A percentile compares a stretch with the other conserved stretches of the same genome.
phyloP scores from a whole-genome alignment of 1,140 invertebrate genomes.

The Aethina tumida region DNA sequence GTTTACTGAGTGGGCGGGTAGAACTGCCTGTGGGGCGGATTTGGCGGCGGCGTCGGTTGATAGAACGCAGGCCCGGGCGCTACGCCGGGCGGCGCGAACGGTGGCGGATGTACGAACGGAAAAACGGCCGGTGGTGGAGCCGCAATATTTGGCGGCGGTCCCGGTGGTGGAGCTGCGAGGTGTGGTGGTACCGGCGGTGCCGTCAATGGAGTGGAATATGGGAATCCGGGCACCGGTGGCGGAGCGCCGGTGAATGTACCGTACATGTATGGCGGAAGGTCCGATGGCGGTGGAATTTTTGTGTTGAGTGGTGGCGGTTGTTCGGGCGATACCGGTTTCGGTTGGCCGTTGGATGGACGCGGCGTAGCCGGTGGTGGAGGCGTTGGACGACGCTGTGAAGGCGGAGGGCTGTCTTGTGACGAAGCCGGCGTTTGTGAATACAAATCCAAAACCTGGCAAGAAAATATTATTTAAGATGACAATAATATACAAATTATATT shows the following conservation, averaged over 20 bases:
- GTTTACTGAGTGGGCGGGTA: no score
- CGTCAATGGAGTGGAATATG: slow-evolving; percentile 11
- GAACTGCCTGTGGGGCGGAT: slow-evolving; percentile 31
- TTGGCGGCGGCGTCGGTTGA: slow-evolving; percentile 28
- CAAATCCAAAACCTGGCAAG: slow-evolving; percentile 64
- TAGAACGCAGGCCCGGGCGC: slow-evolving; percentile 36
- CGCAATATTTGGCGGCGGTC: slow-evolving; percentile 32
- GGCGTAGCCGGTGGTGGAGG: slow-evolving; percentile 16
- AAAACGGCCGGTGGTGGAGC: slow-evolving; percentile 32
- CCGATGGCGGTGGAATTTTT: slow-evolving; percentile 36
- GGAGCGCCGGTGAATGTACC: slow-evolving; percentile 39
- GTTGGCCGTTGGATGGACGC: slow-evolving; percentile 40
- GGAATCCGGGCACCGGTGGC: slow-evolving; percentile 15
- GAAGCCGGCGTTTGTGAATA: slow-evolving; percentile 59
- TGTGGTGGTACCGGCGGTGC: slow-evolving; percentile 20
- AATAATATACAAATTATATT: slow-evolving; percentile 5
- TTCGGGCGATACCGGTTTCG: slow-evolving; percentile 17
- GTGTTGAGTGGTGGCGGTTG: slow-evolving; percentile 27
- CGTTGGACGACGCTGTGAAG: slow-evolving; percentile 12
- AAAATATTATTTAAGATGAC: slow-evolving; percentile 7
- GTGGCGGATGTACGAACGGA: slow-evolving; percentile 28
- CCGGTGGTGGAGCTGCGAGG: slow-evolving; percentile 25
- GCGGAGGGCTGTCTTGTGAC: slow-evolving; percentile 51
- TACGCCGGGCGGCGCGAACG: slow-evolving; percentile 16
- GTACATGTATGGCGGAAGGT: slow-evolving; percentile 27